phyloP scores from a whole-genome alignment of 2,888 invertebrate genomes.

The Chouioia cunea region DNA sequence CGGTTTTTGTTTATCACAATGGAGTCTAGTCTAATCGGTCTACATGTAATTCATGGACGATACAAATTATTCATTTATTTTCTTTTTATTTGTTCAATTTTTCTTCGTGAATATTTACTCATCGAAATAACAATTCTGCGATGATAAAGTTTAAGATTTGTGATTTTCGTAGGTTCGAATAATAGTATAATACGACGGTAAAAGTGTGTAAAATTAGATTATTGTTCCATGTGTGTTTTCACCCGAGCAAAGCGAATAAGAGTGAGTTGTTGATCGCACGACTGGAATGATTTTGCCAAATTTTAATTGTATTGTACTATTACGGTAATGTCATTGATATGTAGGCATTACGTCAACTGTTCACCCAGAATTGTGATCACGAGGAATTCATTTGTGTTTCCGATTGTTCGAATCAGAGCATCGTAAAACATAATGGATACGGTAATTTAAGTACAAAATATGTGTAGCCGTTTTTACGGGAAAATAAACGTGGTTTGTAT shows the following conservation, averaged over 20 bases:
- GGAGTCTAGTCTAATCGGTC: slow-evolving; percentile 43
- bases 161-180: not conserved
- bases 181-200: too few species aligned
- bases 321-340: too few species aligned
- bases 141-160: not conserved
- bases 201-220: too few species aligned
- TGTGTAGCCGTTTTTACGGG: not conserved
- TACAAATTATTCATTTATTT: slow-evolving; percentile 52
- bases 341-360: too few species aligned
- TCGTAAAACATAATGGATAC: slow-evolving; percentile 9
- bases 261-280: too few species aligned
- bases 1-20: slow-evolving; percentile 35
- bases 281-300: too few species aligned
- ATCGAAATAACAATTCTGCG: slow-evolving; percentile 19
- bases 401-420: not conserved
- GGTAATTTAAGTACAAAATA: not conserved
- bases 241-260: too few species aligned
- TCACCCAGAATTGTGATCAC: too few species aligned
- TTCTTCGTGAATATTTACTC: not conserved
- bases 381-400: not conserved
- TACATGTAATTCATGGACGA: slow-evolving; percentile 50
- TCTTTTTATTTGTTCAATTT: slow-evolving; percentile 45
- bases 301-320: too few species aligned
- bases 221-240: too few species aligned
- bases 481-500: slow-evolving; percentile 6